Percentiles rank a stretch among this genome's conserved stretches.
These are phyloP conservation scores for Ataeniobius toweri DNA, from an alignment of 2,797 vertebrate species.

Conservation along the genomic window DNA sequence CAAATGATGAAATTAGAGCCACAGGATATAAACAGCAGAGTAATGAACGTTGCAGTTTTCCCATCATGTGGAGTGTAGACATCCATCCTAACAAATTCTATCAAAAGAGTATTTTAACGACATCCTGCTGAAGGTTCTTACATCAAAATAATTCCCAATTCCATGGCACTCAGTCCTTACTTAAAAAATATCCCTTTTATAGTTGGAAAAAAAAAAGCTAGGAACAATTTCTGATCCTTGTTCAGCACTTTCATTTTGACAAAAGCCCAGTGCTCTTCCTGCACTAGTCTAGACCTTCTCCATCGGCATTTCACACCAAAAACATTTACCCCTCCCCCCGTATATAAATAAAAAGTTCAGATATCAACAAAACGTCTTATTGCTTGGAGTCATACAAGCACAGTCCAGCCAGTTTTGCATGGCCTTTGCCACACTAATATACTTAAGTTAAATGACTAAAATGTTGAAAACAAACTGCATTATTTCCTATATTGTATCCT, in stretches of 20 bases:
- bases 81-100: slow-evolving; percentile 14
- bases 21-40: slow-evolving; percentile 41
- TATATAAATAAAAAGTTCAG: slow-evolving; percentile 14
- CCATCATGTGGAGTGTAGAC: slow-evolving; percentile 7
- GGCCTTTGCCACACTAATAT: slow-evolving; percentile 18
- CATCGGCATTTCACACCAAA: slow-evolving; percentile 13
- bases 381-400: slow-evolving; percentile 49
- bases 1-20: slow-evolving; percentile 43
- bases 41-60: slow-evolving; percentile 19
- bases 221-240: slow-evolving; percentile 56
- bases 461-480: slow-evolving; percentile 13
- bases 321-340: background rate
- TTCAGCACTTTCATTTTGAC: slow-evolving; percentile 29
- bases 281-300: slow-evolving; percentile 17
- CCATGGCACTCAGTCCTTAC: slow-evolving; percentile 31
- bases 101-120: background rate
- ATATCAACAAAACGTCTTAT: slow-evolving; percentile 39
- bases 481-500: slow-evolving; percentile 31
- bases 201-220: slow-evolving; percentile 52
- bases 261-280: background rate
- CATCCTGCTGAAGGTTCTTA: slow-evolving; percentile 29
- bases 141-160: slow-evolving; percentile 47
- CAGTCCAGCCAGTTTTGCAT: slow-evolving; percentile 19
- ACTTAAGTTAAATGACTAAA: background rate
- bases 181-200: slow-evolving; percentile 48